Evolutionary conservation across 2,888 invertebrate species (phyloP), one percentile per base, ranked within the genome.

Genomic region (Lampropteryx suffumata): DNA sequence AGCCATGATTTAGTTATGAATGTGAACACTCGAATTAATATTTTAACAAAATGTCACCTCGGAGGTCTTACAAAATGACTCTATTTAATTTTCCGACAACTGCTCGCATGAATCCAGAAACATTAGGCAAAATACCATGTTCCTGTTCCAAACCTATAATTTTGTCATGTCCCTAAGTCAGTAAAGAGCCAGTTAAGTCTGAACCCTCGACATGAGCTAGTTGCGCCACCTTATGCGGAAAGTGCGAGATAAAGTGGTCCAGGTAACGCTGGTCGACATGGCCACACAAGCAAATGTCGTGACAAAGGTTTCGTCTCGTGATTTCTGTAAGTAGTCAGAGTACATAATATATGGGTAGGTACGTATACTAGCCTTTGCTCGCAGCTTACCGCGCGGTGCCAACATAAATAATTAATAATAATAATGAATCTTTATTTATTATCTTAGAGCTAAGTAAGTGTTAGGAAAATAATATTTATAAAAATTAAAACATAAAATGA

Each of bases 281-380:
- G 72, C 81, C 84, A 82, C 80, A 80, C 81, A 77, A 64, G 71
- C 40, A 55, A 55, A 59, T 67, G 66, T 76, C 80, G 76, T 78
- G 76, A 76, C 74, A 60, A 56, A 54, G 56, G 60, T 59, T 61
- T 65, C 64, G 64, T 70, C 71, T 66, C 62, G 49, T 56, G 54
- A 46, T 48, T 50, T 59, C 44, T 57, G 43, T 65, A 62, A 64
- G 61, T 63, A 65, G 61, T 65, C 56, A 17, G 55, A 43, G 56
- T 45, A 45, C 11, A 21, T n/a, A 9, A 35, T n/a, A n/a, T n/a
- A n/a, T n/a, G 17, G 33, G 21, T 48, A 21, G 24, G 17, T 17
- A 17, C 2, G 17, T 17, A 17, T 17, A n/a, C n/a, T n/a, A n/a
- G n/a, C n/a, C n/a, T n/a, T n/a, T n/a, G n/a, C n/a, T n/a, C n/a